Conservation (phyloP, 1,140 invertebrate species). For the Diachasma alloeum region DNA sequence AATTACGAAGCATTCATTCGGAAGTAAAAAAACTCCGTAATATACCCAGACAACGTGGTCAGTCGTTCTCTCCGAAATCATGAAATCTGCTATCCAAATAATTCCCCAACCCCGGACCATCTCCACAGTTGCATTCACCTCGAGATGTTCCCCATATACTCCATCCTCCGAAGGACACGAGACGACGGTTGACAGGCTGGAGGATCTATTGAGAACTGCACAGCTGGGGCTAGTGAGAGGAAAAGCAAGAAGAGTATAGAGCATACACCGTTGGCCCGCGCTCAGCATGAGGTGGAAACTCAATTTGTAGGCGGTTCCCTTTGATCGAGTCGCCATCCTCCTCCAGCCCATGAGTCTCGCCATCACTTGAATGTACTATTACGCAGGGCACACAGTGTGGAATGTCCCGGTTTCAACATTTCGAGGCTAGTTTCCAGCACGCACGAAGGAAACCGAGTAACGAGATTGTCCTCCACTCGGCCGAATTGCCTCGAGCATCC, state of each 20-base stretch:
- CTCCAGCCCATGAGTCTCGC: not conserved
- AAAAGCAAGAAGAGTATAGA: not conserved
- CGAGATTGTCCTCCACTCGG: constrained; percentile 17
- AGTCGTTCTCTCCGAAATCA: too few species aligned
- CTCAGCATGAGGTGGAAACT: constrained; percentile 16
- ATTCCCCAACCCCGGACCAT: too few species aligned
- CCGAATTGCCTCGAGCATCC: constrained; percentile 2
- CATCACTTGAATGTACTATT: not conserved
- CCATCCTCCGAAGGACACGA: too few species aligned
- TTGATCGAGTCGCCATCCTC: constrained; percentile 9
- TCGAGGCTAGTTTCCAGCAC: constrained; percentile 19
- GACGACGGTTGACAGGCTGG: not conserved
- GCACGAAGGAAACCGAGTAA: constrained; percentile 8
- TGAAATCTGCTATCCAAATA: too few species aligned
- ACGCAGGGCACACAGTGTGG: not conserved
- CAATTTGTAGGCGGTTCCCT: constrained; percentile 24
- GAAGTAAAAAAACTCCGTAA: too few species aligned
- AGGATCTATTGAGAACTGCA: not conserved
- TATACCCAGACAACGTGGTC: too few species aligned
- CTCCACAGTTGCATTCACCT: too few species aligned
- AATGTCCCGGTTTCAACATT: constrained; percentile 12
- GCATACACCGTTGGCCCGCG: not conserved
- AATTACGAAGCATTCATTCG: too few species aligned
- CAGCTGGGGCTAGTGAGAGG: not conserved
- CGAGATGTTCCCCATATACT: too few species aligned